Conservation (phyloP, 92 coral and sea anemone genomes). For the Pocillopora grandis region DNA sequence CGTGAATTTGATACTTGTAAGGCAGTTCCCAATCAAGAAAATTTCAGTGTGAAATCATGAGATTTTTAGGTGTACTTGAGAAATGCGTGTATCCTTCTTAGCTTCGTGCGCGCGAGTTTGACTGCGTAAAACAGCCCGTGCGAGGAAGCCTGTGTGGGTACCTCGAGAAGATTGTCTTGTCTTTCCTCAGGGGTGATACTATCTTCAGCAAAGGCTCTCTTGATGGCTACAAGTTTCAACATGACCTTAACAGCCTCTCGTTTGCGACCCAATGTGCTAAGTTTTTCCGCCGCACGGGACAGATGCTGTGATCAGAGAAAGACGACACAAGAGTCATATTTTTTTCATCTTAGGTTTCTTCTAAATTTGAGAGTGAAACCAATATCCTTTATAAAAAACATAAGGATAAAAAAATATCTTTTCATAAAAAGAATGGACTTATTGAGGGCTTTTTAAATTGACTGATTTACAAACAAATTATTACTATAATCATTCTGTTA, state of each 20-base stretch:
- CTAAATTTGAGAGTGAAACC: neutral
- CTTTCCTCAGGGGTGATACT: conserved; percentile 59
- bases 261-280: conserved; percentile 74
- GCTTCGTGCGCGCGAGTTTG: neutral
- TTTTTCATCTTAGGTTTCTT: neutral
- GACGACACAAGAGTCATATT: neutral
- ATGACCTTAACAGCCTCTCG: conserved; percentile 87
- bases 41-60: neutral
- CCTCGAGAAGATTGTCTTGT: conserved; percentile 75
- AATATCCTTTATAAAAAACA: neutral
- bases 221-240: conserved; percentile 70
- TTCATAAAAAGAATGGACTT: too few relatives aligned
- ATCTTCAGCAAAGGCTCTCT: conserved; percentile 74
- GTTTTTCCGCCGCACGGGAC: conserved; percentile 63
- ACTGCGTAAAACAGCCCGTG: neutral
- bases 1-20: too few relatives aligned
- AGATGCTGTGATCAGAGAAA: conserved; percentile 64
- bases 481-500: too few relatives aligned
- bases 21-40: neutral
- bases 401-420: too few relatives aligned
- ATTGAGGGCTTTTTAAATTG: too few relatives aligned
- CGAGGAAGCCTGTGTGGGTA: neutral
- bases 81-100: neutral
- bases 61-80: neutral
- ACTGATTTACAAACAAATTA: too few relatives aligned